Percentiles rank a stretch among this genome's conserved stretches.
Evolutionary conservation across 2,113 vertebrate genomes (phyloP).

Genomic region (Emydura subglobosa): DNA sequence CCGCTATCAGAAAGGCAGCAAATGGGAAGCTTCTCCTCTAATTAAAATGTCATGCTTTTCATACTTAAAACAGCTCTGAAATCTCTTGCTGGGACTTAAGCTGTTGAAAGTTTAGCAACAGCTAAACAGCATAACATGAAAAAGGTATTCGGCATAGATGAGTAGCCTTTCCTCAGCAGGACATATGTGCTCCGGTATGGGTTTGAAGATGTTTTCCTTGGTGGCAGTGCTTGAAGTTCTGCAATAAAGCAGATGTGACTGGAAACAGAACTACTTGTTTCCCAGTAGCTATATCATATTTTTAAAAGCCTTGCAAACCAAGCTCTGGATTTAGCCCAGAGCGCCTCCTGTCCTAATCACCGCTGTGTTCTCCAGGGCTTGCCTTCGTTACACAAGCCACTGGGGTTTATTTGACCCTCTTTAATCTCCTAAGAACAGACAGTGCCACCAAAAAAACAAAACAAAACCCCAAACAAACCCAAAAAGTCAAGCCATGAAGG

Average conservation of each 20-base stretch:
- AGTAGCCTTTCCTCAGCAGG: conserved; percentile 10
- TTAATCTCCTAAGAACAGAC: background rate
- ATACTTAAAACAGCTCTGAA: background rate
- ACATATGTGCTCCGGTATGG: background rate
- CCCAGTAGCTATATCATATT: background rate
- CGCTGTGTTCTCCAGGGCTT: no score
- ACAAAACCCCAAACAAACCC: no score
- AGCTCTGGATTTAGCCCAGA: background rate
- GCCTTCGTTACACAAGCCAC: background rate
- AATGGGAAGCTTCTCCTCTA: background rate
- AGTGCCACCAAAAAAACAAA: background rate
- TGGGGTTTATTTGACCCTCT: background rate
- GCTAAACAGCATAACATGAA: background rate
- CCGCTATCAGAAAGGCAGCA: background rate
- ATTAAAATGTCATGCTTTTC: conserved; percentile 27
- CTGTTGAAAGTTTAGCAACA: background rate
- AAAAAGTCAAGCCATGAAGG: background rate
- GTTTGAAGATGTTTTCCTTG: background rate
- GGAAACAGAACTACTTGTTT: background rate
- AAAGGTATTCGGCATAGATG: background rate
- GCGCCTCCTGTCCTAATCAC: background rate
- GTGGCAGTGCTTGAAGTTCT: conserved; percentile 17
- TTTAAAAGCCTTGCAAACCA: background rate
- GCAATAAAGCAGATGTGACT: background rate
- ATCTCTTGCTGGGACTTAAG: conserved; percentile 18